Evolutionary conservation across 37 sponge, comb jelly and placozoan species (phyloP).

Genomic region (Beroe forskalii): DNA sequence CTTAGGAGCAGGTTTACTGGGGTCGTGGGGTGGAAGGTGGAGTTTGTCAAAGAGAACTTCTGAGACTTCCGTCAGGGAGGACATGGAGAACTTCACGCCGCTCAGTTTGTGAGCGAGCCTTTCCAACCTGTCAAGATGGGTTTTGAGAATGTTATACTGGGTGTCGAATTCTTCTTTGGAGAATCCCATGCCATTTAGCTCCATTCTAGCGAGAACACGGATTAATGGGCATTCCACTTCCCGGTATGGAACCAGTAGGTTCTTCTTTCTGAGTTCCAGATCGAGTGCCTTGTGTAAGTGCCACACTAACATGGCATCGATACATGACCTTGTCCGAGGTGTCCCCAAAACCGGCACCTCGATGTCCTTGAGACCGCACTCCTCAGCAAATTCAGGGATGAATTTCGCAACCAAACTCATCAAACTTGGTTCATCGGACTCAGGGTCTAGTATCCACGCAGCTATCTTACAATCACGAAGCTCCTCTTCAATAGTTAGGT

Average conservation of each 20-base stretch:
- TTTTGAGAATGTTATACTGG: slow-evolving; percentile 69
- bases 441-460: slow-evolving; percentile 89
- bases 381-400: slow-evolving; percentile 70
- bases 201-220: slow-evolving; percentile 76
- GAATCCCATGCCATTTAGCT: slow-evolving; percentile 88
- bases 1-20: neutral
- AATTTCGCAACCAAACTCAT: slow-evolving; percentile 74
- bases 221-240: slow-evolving; percentile 83
- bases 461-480: slow-evolving; percentile 79
- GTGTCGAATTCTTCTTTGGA: slow-evolving; percentile 69
- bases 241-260: slow-evolving; percentile 71
- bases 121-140: slow-evolving; percentile 72
- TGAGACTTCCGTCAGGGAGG: slow-evolving; percentile 86
- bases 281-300: slow-evolving; percentile 74
- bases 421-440: slow-evolving; percentile 74
- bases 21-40: slow-evolving; percentile 69
- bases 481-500: slow-evolving; percentile 1
- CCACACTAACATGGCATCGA: slow-evolving; percentile 72
- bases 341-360: neutral
- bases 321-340: slow-evolving; percentile 72
- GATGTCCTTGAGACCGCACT: slow-evolving; percentile 7
- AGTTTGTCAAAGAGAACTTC: slow-evolving; percentile 85
- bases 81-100: slow-evolving; percentile 74
- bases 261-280: slow-evolving; percentile 69
- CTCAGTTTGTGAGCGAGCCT: slow-evolving; percentile 74